Percentiles rank a stretch among this genome's conserved stretches.
Evolutionary conservation across 2,797 vertebrate species (phyloP).

Genomic region (Pelobates cultripes): DNA sequence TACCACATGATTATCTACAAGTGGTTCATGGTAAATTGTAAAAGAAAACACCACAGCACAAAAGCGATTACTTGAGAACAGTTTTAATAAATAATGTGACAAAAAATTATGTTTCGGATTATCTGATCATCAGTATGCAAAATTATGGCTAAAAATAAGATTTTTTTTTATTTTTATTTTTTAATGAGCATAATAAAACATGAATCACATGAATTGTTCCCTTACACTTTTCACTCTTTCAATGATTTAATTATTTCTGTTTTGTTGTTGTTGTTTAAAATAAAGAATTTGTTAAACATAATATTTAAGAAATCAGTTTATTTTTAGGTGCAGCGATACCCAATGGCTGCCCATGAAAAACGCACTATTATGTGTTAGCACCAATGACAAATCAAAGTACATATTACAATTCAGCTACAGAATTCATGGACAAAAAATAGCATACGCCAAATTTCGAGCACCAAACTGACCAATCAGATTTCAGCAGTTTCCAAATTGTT

Average conservation of each 20-base stretch:
- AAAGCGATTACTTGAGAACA: conserved; percentile 78
- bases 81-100: conserved; percentile 89
- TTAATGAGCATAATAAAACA: conserved; percentile 85
- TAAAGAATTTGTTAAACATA: conserved; percentile 73
- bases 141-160: conserved; percentile 86
- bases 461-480: background rate
- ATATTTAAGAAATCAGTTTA: conserved; percentile 68
- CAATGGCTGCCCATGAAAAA: conserved; percentile 71
- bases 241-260: conserved; percentile 44
- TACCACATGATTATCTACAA: conserved; percentile 11
- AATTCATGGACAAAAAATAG: conserved; percentile 71
- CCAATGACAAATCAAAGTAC: conserved; percentile 72
- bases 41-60: conserved; percentile 49
- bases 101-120: conserved; percentile 84
- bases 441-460: conserved; percentile 64
- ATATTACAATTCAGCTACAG: conserved; percentile 65
- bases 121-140: conserved; percentile 84
- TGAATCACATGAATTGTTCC: conserved; percentile 80
- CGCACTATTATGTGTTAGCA: conserved; percentile 75
- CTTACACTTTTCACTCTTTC: conserved; percentile 74
- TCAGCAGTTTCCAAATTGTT: conserved; percentile 1
- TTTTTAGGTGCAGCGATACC: conserved; percentile 68
- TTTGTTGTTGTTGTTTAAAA: conserved; percentile 63
- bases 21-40: conserved; percentile 20
- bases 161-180: conserved; percentile 59